phyloP scores from a whole-genome alignment of 2,888 invertebrate species.

The Holacanthella duospinosa region DNA sequence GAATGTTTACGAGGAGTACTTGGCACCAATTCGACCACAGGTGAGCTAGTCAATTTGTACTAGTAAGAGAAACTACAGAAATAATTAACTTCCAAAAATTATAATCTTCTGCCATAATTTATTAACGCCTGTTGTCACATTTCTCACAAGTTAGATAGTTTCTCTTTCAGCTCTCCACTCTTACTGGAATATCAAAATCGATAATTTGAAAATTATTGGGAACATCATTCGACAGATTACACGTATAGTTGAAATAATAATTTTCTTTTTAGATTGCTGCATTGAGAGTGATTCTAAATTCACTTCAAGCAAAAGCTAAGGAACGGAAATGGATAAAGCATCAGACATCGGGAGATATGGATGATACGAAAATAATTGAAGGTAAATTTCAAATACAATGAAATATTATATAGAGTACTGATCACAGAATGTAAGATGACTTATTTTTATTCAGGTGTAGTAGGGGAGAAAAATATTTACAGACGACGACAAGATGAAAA shows the following conservation, averaged over 20 bases:
- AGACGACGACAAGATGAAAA: conserved; percentile 70
- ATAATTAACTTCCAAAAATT: no score
- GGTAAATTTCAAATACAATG: conserved; percentile 45
- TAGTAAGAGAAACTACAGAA: no score
- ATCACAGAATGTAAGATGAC: neutral
- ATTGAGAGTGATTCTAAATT: conserved; percentile 68
- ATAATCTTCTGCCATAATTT: no score
- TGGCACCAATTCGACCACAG: conserved; percentile 64
- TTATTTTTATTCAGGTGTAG: conserved; percentile 50
- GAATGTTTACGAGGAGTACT: conserved; percentile 70
- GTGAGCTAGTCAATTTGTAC: conserved; percentile 40
- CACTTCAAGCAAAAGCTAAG: conserved; percentile 83
- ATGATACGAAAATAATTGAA: conserved; percentile 89
- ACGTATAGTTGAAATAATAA: no score
- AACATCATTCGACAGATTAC: no score
- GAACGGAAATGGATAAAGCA: conserved; percentile 88
- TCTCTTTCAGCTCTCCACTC: no score
- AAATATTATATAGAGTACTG: neutral
- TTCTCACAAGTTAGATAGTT: no score
- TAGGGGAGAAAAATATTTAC: conserved; percentile 87
- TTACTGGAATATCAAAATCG: no score
- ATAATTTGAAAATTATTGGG: no score
- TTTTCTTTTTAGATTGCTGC: conserved; percentile 55
- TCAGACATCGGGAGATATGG: conserved; percentile 89
- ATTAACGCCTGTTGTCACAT: no score